Evolutionary conservation across 2,797 vertebrate species (phyloP).

Genomic region (Peromyscus melanophrys): DNA sequence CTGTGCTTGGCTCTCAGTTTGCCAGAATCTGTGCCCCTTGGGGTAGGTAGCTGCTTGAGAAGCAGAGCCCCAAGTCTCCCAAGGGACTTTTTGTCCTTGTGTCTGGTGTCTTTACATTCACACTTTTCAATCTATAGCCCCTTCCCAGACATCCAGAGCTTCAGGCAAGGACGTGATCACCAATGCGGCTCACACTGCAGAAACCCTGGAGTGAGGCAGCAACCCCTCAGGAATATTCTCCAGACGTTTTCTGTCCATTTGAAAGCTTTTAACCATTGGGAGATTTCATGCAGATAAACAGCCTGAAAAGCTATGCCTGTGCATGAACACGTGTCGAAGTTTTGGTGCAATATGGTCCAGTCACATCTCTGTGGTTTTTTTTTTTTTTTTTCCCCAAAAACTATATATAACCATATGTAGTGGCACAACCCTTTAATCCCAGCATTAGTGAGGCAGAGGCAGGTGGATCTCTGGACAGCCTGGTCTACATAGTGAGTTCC

Average conservation of each 20-base stretch:
- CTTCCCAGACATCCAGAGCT: not conserved
- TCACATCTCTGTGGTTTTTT: not conserved
- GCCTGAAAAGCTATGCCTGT: rapidly evolving
- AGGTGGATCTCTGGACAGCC: not conserved
- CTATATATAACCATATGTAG: not conserved
- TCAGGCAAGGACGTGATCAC: not conserved
- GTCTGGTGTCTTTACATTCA: not conserved
- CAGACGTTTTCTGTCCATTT: not conserved
- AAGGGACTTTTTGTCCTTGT: not conserved
- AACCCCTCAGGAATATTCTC: not conserved
- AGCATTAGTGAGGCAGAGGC: not conserved
- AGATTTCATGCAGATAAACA: not conserved
- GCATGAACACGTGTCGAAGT: rapidly evolving
- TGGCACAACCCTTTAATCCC: not conserved
- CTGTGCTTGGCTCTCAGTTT: not conserved
- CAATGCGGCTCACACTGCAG: rapidly evolving
- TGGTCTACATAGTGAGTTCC: not conserved
- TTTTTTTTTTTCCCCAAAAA: not conserved
- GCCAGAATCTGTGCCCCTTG: not conserved
- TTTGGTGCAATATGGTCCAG: rapidly evolving
- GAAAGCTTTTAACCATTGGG: not conserved
- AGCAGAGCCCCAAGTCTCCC: not conserved
- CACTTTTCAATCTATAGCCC: not conserved
- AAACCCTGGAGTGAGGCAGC: no score
- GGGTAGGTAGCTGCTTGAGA: not conserved